phyloP scores from a whole-genome alignment of 2,888 invertebrate genomes.

The Acleris literana region DNA sequence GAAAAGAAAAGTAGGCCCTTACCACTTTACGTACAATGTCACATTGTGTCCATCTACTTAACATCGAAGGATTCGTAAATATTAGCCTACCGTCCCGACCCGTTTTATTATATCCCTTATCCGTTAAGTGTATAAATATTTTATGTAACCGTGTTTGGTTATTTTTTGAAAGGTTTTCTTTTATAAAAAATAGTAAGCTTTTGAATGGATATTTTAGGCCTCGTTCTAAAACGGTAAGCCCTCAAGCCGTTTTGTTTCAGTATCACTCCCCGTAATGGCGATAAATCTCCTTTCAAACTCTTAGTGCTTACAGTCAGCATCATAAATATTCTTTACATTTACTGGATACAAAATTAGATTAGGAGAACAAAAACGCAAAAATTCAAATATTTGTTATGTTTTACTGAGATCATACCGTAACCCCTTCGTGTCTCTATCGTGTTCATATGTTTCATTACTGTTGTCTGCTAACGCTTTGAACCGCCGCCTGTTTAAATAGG shows the following conservation, averaged over 20 bases:
- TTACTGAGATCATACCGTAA: slow-evolving; percentile 14
- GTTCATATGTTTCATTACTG: slow-evolving; percentile 11
- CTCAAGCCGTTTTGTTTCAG: slow-evolving; percentile 8
- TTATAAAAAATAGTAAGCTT: background rate
- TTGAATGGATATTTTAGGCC: background rate
- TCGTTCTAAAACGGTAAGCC: slow-evolving; percentile 8
- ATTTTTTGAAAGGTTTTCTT: slow-evolving; percentile 7
- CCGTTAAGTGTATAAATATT: slow-evolving; percentile 23
- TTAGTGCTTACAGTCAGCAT: background rate
- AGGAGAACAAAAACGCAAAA: slow-evolving; percentile 12
- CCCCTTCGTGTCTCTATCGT: slow-evolving; percentile 4
- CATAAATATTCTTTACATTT: slow-evolving; percentile 23
- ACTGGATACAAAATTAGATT: slow-evolving; percentile 18
- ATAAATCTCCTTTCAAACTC: slow-evolving; percentile 26
- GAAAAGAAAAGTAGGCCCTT: slow-evolving; percentile 4
- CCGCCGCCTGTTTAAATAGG: slow-evolving; percentile 18
- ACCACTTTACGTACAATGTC: slow-evolving; percentile 13
- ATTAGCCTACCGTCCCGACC: slow-evolving; percentile 28
- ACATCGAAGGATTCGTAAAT: slow-evolving; percentile 24
- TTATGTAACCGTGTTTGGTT: background rate
- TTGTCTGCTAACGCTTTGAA: background rate
- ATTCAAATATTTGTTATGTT: slow-evolving; percentile 20
- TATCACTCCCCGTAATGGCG: slow-evolving; percentile 18
- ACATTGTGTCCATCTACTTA: slow-evolving; percentile 14
- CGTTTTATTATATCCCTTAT: slow-evolving; percentile 29